These are phyloP conservation scores for Myotis myotis DNA, from an alignment of 2,797 vertebrate genomes.

Conservation along the genomic window DNA sequence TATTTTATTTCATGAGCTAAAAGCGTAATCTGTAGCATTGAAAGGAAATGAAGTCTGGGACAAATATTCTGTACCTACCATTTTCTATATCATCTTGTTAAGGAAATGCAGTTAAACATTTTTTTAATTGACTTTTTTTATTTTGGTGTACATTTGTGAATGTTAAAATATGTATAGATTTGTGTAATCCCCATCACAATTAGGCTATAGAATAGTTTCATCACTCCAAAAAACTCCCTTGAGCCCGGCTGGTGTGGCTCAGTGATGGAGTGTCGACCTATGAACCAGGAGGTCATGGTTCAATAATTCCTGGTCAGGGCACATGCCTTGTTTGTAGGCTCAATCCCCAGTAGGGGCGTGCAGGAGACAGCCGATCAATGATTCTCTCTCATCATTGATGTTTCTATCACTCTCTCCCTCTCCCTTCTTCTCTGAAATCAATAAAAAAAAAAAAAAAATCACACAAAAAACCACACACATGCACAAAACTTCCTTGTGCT, in stretches of 20 bases:
- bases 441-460: too few species aligned
- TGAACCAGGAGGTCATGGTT: too few species aligned
- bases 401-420: too few species aligned
- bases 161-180: not conserved
- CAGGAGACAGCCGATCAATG: too few species aligned
- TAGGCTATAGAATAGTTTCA: not conserved
- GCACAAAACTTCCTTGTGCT: not conserved
- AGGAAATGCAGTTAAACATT: not conserved
- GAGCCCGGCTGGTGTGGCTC: too few species aligned
- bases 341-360: too few species aligned
- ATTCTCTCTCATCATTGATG: too few species aligned
- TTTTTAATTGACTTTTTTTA: not conserved
- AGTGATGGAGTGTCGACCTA: too few species aligned
- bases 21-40: not conserved
- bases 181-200: not conserved
- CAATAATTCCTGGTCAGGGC: too few species aligned
- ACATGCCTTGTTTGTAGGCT: too few species aligned
- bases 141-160: not conserved
- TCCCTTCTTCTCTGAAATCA: too few species aligned
- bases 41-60: not conserved
- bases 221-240: not conserved
- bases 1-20: constrained; percentile 8
- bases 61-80: not conserved
- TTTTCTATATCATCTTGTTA: not conserved
- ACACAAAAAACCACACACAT: too few species aligned